phyloP scores from a whole-genome alignment of 2,113 vertebrate species.

The Ovis aries region ARS-UI_Ramb_v3.0 NC_056080.1:65910001-65910500 shows the following conservation, averaged over 20 bases:
- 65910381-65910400: slow-evolving; percentile 26
- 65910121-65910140: slow-evolving; percentile 16
- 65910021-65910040: not conserved
- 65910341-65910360: slow-evolving; percentile 15
- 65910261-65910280: slow-evolving; percentile 81
- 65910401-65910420: not conserved
- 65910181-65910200: slow-evolving; percentile 67
- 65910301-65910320: slow-evolving; percentile 10
- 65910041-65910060: not conserved
- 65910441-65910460: slow-evolving; percentile 1
- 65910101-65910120: not conserved
- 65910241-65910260: slow-evolving; percentile 99
- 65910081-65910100: slow-evolving; percentile 47
- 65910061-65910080: not conserved
- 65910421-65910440: slow-evolving; percentile 34
- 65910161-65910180: slow-evolving; percentile 58
- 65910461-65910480: slow-evolving; percentile 50
- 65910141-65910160: slow-evolving; percentile 25
- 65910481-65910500: slow-evolving; percentile 74
- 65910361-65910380: slow-evolving; percentile 5
- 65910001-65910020: not conserved
- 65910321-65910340: not conserved
- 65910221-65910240: slow-evolving; percentile 99
- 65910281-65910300: not conserved
- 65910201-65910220: slow-evolving; percentile 97